phyloP scores from a whole-genome alignment of 2,888 invertebrate genomes.

The Tinea trinotella region DNA sequence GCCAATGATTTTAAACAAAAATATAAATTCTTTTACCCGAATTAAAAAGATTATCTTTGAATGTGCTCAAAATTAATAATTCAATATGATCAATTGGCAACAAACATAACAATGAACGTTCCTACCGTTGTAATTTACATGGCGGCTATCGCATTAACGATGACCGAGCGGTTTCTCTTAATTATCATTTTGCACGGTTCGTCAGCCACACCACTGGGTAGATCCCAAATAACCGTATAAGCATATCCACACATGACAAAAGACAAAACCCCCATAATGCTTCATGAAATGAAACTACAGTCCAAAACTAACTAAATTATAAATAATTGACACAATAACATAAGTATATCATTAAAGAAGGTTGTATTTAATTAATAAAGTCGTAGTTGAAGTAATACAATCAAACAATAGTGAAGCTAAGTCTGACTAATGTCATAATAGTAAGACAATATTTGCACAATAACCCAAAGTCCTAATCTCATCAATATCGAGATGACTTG shows the following conservation, averaged over 20 bases:
- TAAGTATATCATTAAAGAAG: neutral
- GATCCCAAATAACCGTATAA: constrained; percentile 3
- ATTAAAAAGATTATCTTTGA: neutral
- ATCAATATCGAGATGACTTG: constrained; percentile 14
- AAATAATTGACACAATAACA: neutral
- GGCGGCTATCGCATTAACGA: constrained; percentile 64
- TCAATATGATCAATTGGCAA: constrained; percentile 54
- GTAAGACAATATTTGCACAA: constrained; percentile 12
- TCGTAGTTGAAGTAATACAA: neutral
- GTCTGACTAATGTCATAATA: constrained; percentile 7
- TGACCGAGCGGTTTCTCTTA: constrained; percentile 70
- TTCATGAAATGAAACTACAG: neutral
- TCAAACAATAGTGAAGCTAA: neutral
- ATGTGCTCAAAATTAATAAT: constrained; percentile 42
- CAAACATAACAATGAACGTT: constrained; percentile 51
- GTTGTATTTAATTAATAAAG: neutral
- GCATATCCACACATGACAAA: neutral
- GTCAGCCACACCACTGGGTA: constrained; percentile 45
- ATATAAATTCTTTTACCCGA: neutral
- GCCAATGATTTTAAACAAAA: too few relatives aligned
- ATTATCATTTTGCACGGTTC: constrained; percentile 71
- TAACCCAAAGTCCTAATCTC: constrained; percentile 15
- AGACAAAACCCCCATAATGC: neutral
- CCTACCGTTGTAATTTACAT: constrained; percentile 54
- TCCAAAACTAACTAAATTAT: neutral